Evolutionary conservation across 2,113 vertebrate genomes (phyloP).

Genomic region (Psettodes erumei): DNA sequence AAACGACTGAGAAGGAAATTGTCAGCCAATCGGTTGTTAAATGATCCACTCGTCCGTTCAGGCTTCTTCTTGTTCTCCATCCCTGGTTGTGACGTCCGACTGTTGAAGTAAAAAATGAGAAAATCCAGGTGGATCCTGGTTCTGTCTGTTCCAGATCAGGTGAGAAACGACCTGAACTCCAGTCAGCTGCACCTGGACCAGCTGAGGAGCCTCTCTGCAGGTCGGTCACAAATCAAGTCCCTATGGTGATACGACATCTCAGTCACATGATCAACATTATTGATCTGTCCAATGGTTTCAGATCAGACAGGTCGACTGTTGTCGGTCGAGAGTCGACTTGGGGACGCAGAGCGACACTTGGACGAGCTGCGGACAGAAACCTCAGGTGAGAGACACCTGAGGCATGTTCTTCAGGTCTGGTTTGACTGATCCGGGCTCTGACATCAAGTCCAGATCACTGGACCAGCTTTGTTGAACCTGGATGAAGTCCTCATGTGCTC

Average conservation of each 20-base stretch:
- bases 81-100: no score
- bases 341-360: background rate
- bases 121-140: background rate
- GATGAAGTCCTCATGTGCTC: no score
- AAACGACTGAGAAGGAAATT: no score
- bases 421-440: background rate
- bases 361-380: slow-evolving; percentile 2
- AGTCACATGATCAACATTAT: no score
- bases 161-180: slow-evolving; percentile 15
- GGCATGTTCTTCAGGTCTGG: no score
- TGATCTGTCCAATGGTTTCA: background rate
- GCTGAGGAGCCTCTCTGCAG: slow-evolving; percentile 11
- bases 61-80: no score
- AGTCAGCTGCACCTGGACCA: slow-evolving; percentile 13
- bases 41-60: no score
- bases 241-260: no score
- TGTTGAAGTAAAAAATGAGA: no score
- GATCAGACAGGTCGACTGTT: background rate
- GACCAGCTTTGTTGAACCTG: no score
- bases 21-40: background rate
- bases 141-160: slow-evolving; percentile 14
- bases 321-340: background rate
- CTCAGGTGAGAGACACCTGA: slow-evolving; percentile 19
- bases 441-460: no score
- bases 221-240: no score